phyloP scores from a whole-genome alignment of 2,113 vertebrate species.

The Aramus guarauna region DNA sequence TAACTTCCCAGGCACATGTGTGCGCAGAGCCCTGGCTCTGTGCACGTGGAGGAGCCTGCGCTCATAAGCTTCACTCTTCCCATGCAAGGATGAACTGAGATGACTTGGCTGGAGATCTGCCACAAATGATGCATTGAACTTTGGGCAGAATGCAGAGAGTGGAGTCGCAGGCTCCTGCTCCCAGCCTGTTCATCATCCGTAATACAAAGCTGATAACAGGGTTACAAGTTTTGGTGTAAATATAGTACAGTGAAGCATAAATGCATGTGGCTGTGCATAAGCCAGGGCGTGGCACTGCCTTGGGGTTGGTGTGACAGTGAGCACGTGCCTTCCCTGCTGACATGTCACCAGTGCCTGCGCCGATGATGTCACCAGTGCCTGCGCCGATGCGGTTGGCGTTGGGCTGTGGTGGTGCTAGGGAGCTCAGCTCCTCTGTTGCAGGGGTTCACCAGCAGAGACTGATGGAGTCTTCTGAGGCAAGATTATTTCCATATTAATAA shows the following conservation, averaged over 20 bases:
- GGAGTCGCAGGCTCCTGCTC: fast-evolving
- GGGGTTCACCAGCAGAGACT: neutral
- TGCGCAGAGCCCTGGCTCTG: neutral
- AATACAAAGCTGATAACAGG: neutral
- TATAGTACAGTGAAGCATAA: neutral
- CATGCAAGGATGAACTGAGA: neutral
- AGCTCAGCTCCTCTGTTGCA: fast-evolving
- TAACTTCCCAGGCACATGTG: fast-evolving
- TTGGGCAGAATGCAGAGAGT: neutral
- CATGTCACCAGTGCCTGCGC: fast-evolving
- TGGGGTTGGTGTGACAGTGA: neutral
- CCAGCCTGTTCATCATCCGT: neutral
- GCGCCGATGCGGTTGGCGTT: neutral
- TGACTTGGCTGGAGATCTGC: constrained; percentile 9
- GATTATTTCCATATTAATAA: neutral
- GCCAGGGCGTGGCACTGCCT: neutral
- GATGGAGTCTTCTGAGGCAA: neutral
- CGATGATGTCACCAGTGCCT: fast-evolving
- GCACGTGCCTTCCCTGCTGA: neutral
- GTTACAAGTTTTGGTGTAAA: neutral
- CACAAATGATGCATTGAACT: neutral
- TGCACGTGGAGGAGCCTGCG: neutral
- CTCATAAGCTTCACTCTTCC: neutral
- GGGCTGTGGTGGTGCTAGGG: fast-evolving
- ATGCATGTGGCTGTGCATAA: neutral